These are phyloP conservation scores for Hemicrepidius hirtus DNA, from an alignment of 2,888 invertebrate species.

Conservation along the genomic window DNA sequence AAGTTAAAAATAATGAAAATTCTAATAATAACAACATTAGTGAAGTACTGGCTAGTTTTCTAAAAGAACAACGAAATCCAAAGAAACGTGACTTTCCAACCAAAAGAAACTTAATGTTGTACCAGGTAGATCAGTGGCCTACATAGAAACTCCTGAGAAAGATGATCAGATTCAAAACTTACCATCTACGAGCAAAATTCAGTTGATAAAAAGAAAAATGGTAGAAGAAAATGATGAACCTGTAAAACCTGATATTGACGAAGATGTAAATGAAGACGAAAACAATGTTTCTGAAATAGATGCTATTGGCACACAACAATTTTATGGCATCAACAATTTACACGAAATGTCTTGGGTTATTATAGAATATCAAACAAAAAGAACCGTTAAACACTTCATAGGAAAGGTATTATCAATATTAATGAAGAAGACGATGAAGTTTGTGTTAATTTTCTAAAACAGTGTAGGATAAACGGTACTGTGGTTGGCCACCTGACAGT, in stretches of 20 bases:
- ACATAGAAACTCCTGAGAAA: slow-evolving; percentile 4
- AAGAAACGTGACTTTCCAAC: neutral
- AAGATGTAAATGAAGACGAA: no score
- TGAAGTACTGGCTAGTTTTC: slow-evolving; percentile 8
- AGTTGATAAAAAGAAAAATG: neutral
- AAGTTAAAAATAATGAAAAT: slow-evolving; percentile 7
- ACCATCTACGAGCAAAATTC: slow-evolving; percentile 5
- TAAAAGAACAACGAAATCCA: neutral
- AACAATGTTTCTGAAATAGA: neutral
- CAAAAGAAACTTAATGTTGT: slow-evolving; percentile 8
- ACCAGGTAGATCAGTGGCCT: slow-evolving; percentile 1
- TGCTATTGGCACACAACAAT: neutral
- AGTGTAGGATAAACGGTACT: no score
- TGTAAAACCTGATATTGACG: neutral
- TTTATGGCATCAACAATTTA: neutral
- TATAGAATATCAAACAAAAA: neutral
- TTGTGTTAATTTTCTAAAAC: no score
- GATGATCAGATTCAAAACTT: slow-evolving; percentile 7
- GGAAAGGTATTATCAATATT: neutral
- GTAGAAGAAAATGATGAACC: neutral
- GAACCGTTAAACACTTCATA: neutral
- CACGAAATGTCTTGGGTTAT: neutral
- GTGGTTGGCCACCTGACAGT: no score
- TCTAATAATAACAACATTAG: slow-evolving; percentile 7
- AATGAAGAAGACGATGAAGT: no score